Percentiles rank a stretch among this genome's conserved stretches.
These are phyloP conservation scores for Astur gentilis DNA, from an alignment of 2,113 vertebrate species.

Conservation along the genomic window DNA sequence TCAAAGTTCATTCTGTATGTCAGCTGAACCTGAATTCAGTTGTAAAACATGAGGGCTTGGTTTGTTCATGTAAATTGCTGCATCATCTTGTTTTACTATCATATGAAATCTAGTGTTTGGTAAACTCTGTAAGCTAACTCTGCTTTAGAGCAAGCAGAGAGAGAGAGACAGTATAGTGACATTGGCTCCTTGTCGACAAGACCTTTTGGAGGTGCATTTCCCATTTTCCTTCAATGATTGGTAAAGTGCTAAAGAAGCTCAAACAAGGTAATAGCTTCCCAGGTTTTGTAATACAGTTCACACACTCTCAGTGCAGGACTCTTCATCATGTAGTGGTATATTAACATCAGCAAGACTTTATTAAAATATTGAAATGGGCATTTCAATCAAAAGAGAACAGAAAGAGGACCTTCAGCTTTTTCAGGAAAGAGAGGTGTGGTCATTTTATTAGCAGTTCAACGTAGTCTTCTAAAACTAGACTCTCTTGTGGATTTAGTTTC, in stretches of 20 bases:
- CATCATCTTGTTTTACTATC: not conserved
- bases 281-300: not conserved
- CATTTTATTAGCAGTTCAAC: not conserved
- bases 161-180: not conserved
- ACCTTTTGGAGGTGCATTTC: not conserved
- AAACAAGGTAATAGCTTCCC: not conserved
- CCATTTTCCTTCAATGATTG: not conserved
- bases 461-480: not conserved
- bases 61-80: not conserved
- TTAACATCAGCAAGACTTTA: not conserved
- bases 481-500: not conserved
- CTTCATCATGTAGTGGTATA: not conserved
- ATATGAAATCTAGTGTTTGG: not conserved
- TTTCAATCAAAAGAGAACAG: not conserved
- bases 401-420: not conserved
- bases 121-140: not conserved
- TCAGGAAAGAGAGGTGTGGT: not conserved
- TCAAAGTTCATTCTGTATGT: not conserved
- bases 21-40: not conserved
- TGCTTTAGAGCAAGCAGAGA: not conserved
- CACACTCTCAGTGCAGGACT: not conserved
- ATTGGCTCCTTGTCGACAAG: not conserved
- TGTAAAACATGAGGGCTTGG: not conserved
- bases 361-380: not conserved
- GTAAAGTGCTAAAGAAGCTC: not conserved